phyloP scores from a whole-genome alignment of 2,888 invertebrate species.

The Gnatocerus cornutus region DNA sequence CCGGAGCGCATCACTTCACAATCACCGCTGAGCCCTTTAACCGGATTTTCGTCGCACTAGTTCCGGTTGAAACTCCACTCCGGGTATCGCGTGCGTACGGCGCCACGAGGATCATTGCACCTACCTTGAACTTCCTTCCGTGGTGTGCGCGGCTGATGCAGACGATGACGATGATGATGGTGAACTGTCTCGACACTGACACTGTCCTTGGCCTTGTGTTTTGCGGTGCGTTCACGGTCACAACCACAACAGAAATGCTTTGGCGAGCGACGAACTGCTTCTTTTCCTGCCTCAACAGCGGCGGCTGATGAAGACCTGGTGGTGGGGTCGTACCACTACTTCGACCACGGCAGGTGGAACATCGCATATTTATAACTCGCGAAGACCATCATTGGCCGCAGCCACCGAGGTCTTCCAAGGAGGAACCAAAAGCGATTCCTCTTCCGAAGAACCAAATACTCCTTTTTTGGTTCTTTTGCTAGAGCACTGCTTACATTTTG shows the following conservation, averaged over 20 bases:
- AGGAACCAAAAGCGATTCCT: neutral
- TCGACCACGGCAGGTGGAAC: constrained; percentile 66
- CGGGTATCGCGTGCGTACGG: constrained; percentile 22
- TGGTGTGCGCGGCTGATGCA: constrained; percentile 15
- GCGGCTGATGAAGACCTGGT: constrained; percentile 63
- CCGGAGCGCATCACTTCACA: constrained; percentile 26
- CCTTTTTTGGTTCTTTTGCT: neutral
- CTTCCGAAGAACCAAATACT: neutral
- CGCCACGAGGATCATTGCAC: constrained; percentile 52
- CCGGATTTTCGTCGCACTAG: constrained; percentile 7
- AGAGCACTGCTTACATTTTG: neutral
- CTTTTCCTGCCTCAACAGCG: constrained; percentile 68
- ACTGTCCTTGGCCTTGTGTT: constrained; percentile 69
- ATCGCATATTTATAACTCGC: constrained; percentile 64
- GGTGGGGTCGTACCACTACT: constrained; percentile 67
- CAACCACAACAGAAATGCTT: constrained; percentile 71
- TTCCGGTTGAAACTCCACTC: constrained; percentile 38
- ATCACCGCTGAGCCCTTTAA: constrained; percentile 13
- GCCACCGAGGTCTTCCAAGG: constrained; percentile 49
- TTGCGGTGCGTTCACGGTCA: constrained; percentile 69
- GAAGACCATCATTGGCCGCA: constrained; percentile 62
- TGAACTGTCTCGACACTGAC: constrained; percentile 63
- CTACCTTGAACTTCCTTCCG: constrained; percentile 56
- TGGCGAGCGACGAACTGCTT: constrained; percentile 70
- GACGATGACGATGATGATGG: constrained; percentile 18